These are phyloP conservation scores for Hydraecia micacea DNA, from an alignment of 2,888 invertebrate species.

Conservation along the genomic window DNA sequence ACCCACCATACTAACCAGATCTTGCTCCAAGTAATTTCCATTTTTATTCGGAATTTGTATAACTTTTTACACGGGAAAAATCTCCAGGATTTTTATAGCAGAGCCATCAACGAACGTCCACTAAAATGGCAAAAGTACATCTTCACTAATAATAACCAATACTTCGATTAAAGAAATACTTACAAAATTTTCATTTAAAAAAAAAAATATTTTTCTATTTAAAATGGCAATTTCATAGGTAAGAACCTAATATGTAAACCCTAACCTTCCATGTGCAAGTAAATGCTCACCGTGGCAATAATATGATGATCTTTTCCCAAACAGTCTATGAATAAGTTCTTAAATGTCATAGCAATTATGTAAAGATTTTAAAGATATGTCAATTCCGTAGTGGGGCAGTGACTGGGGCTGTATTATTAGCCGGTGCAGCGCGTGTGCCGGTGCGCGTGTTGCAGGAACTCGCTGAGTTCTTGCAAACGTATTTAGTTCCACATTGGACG, in stretches of 20 bases:
- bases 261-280: background rate
- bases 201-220: no score
- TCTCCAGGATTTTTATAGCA: no score
- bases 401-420: slow-evolving; percentile 49
- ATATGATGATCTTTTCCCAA: background rate
- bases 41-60: no score
- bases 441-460: slow-evolving; percentile 40
- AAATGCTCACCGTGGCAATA: slow-evolving; percentile 4
- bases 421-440: slow-evolving; percentile 23
- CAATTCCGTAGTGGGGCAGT: slow-evolving; percentile 20
- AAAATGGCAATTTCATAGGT: no score
- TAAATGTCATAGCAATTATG: slow-evolving; percentile 19
- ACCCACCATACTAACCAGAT: no score
- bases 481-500: slow-evolving; percentile 32
- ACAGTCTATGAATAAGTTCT: background rate
- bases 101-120: no score
- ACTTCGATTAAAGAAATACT: no score
- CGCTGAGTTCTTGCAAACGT: slow-evolving; percentile 28
- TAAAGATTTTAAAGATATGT: background rate
- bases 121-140: no score
- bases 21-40: no score
- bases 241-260: background rate
- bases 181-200: no score
- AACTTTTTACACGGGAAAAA: no score
- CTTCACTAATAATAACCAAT: no score